Conservation (phyloP, 2,888 invertebrate genomes). For the Himalopsyche japonica region DNA sequence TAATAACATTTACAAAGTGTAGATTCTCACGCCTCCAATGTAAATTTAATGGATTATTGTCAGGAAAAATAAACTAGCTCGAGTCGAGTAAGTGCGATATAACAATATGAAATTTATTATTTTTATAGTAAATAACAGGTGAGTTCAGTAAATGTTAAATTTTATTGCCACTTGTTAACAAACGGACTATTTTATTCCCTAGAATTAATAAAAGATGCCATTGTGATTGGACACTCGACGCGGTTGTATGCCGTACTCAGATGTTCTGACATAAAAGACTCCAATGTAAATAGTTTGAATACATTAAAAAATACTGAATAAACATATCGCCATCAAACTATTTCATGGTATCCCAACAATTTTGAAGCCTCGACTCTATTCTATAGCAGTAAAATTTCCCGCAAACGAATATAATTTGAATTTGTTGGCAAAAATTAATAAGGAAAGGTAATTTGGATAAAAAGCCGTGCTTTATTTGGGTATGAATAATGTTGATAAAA, state of each 20-base stretch:
- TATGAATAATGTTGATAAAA: no score
- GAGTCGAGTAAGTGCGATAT: no score
- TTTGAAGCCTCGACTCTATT: no score
- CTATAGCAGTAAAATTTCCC: no score
- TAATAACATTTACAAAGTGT: no score
- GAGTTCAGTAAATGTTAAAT: neutral
- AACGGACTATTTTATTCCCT: neutral
- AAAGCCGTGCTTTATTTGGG: no score
- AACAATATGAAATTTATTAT: neutral
- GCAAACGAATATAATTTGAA: no score
- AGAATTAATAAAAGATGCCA: neutral
- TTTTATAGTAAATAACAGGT: neutral
- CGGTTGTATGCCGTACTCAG: neutral
- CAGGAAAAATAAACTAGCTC: no score
- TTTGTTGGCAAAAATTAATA: no score
- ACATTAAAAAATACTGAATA: neutral
- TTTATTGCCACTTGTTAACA: neutral
- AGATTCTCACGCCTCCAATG: no score
- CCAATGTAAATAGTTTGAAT: constrained; percentile 1
- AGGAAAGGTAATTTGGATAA: no score
- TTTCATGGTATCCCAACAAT: neutral
- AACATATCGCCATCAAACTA: neutral
- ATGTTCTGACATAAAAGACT: neutral
- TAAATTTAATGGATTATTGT: no score
- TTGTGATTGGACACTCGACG: neutral